Evolutionary conservation across 2,797 vertebrate species (phyloP).

Genomic region (Chiloscyllium punctatum): DNA sequence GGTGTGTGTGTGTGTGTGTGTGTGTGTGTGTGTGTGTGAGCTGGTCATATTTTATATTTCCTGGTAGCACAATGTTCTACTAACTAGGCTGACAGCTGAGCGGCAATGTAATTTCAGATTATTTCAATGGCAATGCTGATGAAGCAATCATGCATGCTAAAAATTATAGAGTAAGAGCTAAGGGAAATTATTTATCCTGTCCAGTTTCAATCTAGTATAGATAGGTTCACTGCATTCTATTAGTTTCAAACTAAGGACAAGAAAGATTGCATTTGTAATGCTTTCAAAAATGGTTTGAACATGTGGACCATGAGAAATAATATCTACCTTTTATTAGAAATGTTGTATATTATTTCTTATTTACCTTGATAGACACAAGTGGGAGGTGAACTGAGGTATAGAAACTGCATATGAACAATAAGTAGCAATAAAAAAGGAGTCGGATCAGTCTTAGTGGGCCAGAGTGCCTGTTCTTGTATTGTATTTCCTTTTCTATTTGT

Average conservation of each 20-base stretch:
- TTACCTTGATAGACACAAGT: too few species aligned
- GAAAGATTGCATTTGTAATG: background rate
- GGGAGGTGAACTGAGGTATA: too few species aligned
- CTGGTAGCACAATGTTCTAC: background rate
- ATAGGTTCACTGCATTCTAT: background rate
- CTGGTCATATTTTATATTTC: background rate
- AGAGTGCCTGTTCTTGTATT: too few species aligned
- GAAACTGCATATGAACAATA: too few species aligned
- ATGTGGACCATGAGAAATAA: background rate
- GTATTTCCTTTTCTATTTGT: background rate
- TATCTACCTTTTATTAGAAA: background rate
- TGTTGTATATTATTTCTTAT: background rate
- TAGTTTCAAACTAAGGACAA: background rate
- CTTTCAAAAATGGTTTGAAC: slow-evolving; percentile 16
- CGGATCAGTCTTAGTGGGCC: too few species aligned
- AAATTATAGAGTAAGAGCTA: background rate
- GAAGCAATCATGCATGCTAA: background rate
- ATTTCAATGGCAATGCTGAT: background rate
- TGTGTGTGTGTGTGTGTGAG: background rate
- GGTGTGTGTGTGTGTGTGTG: too few species aligned
- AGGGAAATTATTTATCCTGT: slow-evolving; percentile 31
- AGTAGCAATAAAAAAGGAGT: too few species aligned
- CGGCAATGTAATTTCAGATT: background rate
- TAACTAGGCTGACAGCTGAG: slow-evolving; percentile 16
- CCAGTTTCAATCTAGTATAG: background rate